Evolutionary conservation across 2,797 vertebrate species (phyloP), one percentile per base, ranked within the genome.

Genomic region (Harpagifer antarcticus): DNA sequence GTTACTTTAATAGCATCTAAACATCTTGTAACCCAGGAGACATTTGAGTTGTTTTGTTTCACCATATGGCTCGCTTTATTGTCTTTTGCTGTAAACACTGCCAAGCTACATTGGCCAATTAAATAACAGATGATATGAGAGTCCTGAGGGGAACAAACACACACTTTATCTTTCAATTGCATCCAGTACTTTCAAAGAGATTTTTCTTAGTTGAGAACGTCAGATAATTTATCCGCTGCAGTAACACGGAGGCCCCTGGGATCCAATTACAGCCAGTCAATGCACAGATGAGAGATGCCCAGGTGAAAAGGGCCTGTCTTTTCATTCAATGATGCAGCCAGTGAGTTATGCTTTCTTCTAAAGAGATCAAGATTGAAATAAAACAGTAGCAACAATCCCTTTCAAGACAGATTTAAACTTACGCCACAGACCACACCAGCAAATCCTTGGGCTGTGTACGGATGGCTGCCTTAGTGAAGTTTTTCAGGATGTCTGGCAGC

Each of bases 401-500:
- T 58, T 4, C 19, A 57, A 56, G 19, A 60, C 40, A 68, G 7
- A 49, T 50, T 42, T 9, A 33, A 57, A 93, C 97, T 96, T 88
- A 99, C 97, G 94, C 96, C 33, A 94, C 94, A 49, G 97, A 95
- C 98, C 98, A 99, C 79, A 92, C 94, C 74, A 99, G 93, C 82
- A 98, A 70, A 77, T 99, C 97, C 12, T 54, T 78, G 5, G 98
- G 98, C 76, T 99, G 98, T 3, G 98, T 98, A 82, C 96, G 95
- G 74, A 99, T 96, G 48, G 97, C 97, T 70, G 97, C 97, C 91
- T 98, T 99, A 23, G 97, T 97, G 92, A 98, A 99, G 81, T 96
- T 94, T 87, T 99, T 99, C 58, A 99, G 93, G 84, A 99, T 95
- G 86, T 97, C 94, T 0, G 97, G 95, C 49, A 99, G 95, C 45